phyloP scores from a whole-genome alignment of 1,140 invertebrate species.

The Meteorus sp. region DNA sequence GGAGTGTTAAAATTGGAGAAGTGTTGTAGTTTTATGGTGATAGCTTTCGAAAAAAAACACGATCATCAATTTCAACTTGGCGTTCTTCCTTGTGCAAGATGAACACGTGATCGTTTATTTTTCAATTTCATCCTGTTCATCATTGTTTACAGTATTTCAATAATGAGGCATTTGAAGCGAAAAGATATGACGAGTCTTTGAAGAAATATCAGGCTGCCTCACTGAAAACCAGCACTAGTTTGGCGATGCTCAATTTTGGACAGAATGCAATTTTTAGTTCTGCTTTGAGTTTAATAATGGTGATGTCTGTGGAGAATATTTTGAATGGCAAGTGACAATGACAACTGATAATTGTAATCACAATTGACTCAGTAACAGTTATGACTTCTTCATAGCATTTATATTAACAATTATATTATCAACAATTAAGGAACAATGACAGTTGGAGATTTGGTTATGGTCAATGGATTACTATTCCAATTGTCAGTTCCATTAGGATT shows the following conservation, averaged over 20 bases:
- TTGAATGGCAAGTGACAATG: conserved; percentile 68
- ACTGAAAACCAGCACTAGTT: conserved; percentile 91
- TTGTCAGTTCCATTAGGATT: conserved; percentile 95
- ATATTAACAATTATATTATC: conserved; percentile 21
- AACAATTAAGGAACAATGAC: conserved; percentile 84
- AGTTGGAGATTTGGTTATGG: conserved; percentile 98
- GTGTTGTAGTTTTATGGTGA: no score
- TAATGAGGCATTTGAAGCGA: conserved; percentile 93
- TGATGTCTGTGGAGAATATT: conserved; percentile 89
- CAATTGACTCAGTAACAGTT: not conserved
- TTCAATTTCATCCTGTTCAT: no score
- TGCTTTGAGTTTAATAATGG: conserved; percentile 92
- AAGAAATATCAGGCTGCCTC: conserved; percentile 90
- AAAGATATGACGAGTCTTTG: conserved; percentile 85
- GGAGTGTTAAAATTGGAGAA: no score
- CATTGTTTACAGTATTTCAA: conserved; percentile 87
- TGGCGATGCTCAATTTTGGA: conserved; percentile 96
- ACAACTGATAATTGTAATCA: conserved; percentile 7
- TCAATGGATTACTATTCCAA: conserved; percentile 97
- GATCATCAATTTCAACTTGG: no score
- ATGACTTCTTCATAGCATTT: conserved; percentile 3
- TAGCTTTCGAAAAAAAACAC: no score
- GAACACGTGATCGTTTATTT: no score
- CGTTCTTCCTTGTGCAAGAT: no score
- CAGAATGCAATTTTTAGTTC: conserved; percentile 97